These are phyloP conservation scores for Caenorhabditis tropicalis DNA, from an alignment of 1,140 invertebrate species.

Conservation along the genomic window DNA sequence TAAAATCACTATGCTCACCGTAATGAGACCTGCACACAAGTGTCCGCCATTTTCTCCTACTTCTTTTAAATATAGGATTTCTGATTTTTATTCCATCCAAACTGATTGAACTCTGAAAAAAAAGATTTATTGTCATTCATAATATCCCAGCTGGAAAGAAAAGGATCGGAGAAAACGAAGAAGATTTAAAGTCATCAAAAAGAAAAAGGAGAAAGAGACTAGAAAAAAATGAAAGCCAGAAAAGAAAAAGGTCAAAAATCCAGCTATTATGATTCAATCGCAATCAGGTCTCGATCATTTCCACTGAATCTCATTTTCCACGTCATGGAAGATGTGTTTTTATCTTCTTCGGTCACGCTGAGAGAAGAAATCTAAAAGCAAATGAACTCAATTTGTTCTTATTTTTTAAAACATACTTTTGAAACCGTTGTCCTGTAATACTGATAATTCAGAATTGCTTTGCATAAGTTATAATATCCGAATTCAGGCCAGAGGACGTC, in stretches of 20 bases:
- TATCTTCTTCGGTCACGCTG: not conserved
- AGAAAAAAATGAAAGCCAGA: not conserved
- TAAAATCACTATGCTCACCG: not conserved
- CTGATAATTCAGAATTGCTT: constrained; percentile 65
- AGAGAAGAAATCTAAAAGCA: not conserved
- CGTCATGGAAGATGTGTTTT: not conserved
- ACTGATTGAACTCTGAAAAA: not conserved
- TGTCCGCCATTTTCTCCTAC: not conserved
- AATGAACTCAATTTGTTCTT: not conserved
- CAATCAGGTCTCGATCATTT: not conserved
- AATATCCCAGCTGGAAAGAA: not conserved
- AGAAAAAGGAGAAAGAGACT: constrained; percentile 2
- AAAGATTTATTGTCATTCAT: not conserved
- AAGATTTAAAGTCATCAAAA: not conserved
- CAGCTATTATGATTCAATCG: not conserved
- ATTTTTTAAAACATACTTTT: not conserved
- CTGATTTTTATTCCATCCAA: not conserved
- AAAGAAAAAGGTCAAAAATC: not conserved
- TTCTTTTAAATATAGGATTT: not conserved
- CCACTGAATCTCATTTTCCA: constrained; percentile 3
- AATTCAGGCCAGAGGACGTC: constrained; percentile 70
- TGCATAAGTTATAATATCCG: constrained; percentile 64
- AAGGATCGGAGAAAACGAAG: not conserved
- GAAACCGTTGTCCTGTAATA: constrained; percentile 27
- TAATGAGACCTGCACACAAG: constrained; percentile 7